Evolutionary conservation across 1,140 invertebrate genomes (phyloP), one percentile per base, ranked within the genome.

Genomic region (Anastrepha ludens): DNA sequence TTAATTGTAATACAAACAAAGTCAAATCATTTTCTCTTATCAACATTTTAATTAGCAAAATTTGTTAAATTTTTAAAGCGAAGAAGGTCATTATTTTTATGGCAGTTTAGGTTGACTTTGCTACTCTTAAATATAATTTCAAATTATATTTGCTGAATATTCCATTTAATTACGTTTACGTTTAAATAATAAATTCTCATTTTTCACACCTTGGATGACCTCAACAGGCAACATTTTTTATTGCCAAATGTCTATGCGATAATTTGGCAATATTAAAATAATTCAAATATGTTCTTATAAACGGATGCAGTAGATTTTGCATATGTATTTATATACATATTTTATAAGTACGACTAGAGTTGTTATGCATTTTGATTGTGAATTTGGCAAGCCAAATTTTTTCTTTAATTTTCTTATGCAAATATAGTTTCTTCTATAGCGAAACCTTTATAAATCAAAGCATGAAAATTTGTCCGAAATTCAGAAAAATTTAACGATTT

Each of bases 151-250:
- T 74, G 67, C 67, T 74, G 41, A 74, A 39, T 44, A 47, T 74
- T 74, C 17, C 13, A 47, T 74, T 74, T 74, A 74, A 74, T 74
- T 74, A 74, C 44, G 11, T 74, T 74, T 47, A 13, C 39, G 29
- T 29, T 29, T 29, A 74, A 74, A 8, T 55, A 74, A 74, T 74
- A 74, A 74, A 74, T 74, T 74, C 13, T 29, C 67, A 44, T 41
- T 74, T 74, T 74, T 74, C 67, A 74, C 67, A 74, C 67, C 67
- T 44, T 17, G 44, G 41, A 74, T 74, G 67, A 74, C 67, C 67
- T 74, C 65, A 67, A 39, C 20, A 65, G 20, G 11, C 65, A 41
- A 39, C 29, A 8, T 41, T 67, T 20, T 67, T 67, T 47, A 74
- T 17, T 74, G 67, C 15, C 2, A 74, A 74, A 17, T 17, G 67